Conservation (phyloP, 2,888 invertebrate species). For the Tipula lateralis region DNA sequence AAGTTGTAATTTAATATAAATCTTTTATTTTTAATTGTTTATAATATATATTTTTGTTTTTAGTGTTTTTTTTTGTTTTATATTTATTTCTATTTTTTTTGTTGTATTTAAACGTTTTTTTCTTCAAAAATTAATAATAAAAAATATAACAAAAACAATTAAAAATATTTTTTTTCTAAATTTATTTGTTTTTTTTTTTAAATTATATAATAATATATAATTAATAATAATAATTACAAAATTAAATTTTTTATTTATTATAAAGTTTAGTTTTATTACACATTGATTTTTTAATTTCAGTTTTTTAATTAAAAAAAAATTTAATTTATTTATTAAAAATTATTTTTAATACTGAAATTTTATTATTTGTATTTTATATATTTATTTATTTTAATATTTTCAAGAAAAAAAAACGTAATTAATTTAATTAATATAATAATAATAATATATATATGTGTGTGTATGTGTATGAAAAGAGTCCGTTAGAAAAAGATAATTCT, state of each 20-base stretch:
- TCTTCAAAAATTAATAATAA: constrained; percentile 19
- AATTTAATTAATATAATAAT: constrained; percentile 14
- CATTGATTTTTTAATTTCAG: constrained; percentile 24
- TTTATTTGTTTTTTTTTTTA: neutral
- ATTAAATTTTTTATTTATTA: neutral
- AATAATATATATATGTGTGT: neutral
- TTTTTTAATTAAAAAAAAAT: neutral
- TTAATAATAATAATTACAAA: constrained; percentile 24
- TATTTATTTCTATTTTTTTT: constrained; percentile 12
- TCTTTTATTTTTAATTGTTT: neutral
- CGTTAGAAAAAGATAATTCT: neutral
- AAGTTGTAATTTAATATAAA: constrained; percentile 28
- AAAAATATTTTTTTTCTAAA: neutral
- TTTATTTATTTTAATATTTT: neutral
- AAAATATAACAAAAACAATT: constrained; percentile 15
- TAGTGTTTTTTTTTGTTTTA: neutral
- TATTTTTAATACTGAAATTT: constrained; percentile 24
- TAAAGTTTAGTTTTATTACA: neutral
- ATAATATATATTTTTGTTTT: neutral
- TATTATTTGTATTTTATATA: constrained; percentile 11
- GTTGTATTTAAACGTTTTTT: constrained; percentile 7
- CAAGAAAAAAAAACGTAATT: neutral
- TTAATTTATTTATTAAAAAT: neutral
- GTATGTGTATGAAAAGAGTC: neutral
- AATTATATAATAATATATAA: constrained; percentile 24